phyloP scores from a whole-genome alignment of 2,888 invertebrate species.

The Eustalomyia histrio region DNA sequence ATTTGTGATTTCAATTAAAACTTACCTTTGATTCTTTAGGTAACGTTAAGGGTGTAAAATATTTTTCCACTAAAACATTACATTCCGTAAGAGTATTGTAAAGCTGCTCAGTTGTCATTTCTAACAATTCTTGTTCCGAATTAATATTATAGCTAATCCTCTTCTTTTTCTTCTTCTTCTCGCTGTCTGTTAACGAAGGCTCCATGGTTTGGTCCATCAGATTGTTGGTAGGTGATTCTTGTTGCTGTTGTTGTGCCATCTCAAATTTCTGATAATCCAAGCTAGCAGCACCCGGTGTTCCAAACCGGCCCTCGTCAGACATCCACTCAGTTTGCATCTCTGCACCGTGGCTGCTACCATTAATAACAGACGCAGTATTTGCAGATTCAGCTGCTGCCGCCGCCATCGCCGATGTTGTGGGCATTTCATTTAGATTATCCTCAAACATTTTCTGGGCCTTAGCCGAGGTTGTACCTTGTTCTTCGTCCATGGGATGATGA shows the following conservation, averaged over 20 bases:
- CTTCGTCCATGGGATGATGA: conserved; percentile 51
- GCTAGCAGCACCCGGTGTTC: conserved; percentile 84
- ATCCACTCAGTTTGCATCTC: conserved; percentile 79
- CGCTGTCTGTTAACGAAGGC: conserved; percentile 73
- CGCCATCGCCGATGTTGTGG: conserved; percentile 67
- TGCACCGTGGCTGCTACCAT: conserved; percentile 71
- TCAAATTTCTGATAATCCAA: conserved; percentile 78
- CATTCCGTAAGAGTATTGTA: conserved; percentile 84
- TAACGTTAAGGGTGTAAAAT: conserved; percentile 85
- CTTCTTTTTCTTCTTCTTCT: conserved; percentile 70
- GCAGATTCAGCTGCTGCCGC: conserved; percentile 69
- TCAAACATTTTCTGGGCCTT: conserved; percentile 46
- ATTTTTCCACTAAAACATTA: conserved; percentile 85
- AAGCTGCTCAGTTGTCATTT: conserved; percentile 78
- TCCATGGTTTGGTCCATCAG: conserved; percentile 72
- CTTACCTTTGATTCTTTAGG: conserved; percentile 84
- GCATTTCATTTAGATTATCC: conserved; percentile 42
- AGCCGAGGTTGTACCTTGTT: conserved; percentile 55
- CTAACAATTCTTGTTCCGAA: conserved; percentile 75
- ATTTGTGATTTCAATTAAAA: conserved; percentile 22
- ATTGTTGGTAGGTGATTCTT: conserved; percentile 67
- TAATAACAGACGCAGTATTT: conserved; percentile 69
- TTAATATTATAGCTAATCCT: conserved; percentile 68
- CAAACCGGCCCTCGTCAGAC: conserved; percentile 82
- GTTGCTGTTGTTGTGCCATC: conserved; percentile 72